Conservation (phyloP, 2,888 invertebrate species). For the Cepaea hortensis region DNA sequence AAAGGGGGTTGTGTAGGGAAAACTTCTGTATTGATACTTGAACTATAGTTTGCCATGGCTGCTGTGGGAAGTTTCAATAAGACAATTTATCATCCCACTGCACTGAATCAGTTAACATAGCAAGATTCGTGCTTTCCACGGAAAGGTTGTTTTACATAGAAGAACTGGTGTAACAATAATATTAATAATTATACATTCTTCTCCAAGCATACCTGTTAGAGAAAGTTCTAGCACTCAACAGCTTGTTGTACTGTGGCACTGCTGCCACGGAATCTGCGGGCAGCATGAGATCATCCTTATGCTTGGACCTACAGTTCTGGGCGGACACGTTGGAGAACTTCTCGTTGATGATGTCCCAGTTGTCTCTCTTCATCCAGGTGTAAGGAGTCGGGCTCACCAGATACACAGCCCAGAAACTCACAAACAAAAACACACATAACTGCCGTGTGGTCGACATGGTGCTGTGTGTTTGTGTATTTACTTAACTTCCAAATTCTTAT, state of each 20-base stretch:
- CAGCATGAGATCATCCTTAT: conserved; percentile 88
- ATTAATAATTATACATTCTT: too few relatives aligned
- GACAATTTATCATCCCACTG: too few relatives aligned
- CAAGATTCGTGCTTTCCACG: too few relatives aligned
- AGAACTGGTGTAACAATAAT: too few relatives aligned
- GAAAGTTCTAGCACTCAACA: conserved; percentile 86
- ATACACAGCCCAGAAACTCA: conserved; percentile 31
- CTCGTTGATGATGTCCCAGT: conserved; percentile 90
- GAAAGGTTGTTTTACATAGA: too few relatives aligned
- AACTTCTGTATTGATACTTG: too few relatives aligned
- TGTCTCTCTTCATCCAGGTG: conserved; percentile 93
- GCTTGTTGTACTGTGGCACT: conserved; percentile 74
- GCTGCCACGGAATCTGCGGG: conserved; percentile 92
- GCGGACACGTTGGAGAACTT: conserved; percentile 88
- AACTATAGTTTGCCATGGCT: too few relatives aligned
- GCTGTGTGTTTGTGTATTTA: not conserved
- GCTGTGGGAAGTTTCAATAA: too few relatives aligned
- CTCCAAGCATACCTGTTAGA: conserved; percentile 81
- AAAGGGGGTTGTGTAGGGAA: too few relatives aligned
- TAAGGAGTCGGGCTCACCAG: conserved; percentile 60
- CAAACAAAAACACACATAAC: conserved; percentile 34
- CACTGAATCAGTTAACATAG: too few relatives aligned
- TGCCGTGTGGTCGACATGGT: conserved; percentile 2
- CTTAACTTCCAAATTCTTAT: not conserved
- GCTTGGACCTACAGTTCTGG: conserved; percentile 93